Evolutionary conservation across 92 coral and sea anemone genomes (phyloP).

Genomic region (Actinostola sp.): DNA sequence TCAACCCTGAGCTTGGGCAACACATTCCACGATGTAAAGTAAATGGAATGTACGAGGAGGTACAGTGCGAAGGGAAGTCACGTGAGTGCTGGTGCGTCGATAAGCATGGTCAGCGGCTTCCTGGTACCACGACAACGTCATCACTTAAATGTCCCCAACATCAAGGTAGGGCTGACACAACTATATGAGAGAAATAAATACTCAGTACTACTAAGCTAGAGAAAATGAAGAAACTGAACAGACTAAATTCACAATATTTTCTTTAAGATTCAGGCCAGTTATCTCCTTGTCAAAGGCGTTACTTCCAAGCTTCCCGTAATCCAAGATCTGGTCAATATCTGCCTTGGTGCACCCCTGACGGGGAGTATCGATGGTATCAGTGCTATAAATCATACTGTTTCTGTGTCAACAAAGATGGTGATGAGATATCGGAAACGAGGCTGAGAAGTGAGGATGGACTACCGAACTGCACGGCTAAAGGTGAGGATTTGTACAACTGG

Average conservation of each 20-base stretch:
- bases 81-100: conserved; percentile 54
- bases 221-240: neutral
- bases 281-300: conserved; percentile 36
- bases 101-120: conserved; percentile 30
- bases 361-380: conserved; percentile 69
- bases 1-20: conserved; percentile 31
- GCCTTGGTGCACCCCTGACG: conserved; percentile 85
- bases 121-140: conserved; percentile 27
- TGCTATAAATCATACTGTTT: conserved; percentile 75
- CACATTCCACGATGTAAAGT: conserved; percentile 45
- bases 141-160: conserved; percentile 37
- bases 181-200: neutral
- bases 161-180: neutral
- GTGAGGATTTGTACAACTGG: too few relatives aligned
- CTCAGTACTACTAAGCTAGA: neutral
- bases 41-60: conserved; percentile 40
- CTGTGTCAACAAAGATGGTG: conserved; percentile 71
- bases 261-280: neutral
- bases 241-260: too few relatives aligned
- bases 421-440: conserved; percentile 39
- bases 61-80: conserved; percentile 35
- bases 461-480: conserved; percentile 36
- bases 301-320: conserved; percentile 61
- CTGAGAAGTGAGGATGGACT: conserved; percentile 36
- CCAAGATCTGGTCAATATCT: conserved; percentile 60